Evolutionary conservation across 2,888 invertebrate species (phyloP).

Genomic region (Athalia circularis): DNA sequence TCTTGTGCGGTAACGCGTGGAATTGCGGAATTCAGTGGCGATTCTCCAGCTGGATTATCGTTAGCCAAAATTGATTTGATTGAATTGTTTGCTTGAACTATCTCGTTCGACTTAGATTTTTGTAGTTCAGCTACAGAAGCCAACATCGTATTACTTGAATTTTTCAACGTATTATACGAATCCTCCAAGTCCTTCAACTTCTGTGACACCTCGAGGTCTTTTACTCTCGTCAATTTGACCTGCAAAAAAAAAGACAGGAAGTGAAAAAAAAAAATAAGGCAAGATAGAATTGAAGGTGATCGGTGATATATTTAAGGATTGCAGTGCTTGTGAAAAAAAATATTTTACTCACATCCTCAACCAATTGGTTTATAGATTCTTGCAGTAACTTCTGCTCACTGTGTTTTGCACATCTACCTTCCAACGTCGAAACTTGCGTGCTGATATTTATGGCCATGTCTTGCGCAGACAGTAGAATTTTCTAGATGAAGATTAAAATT

Average conservation of each 20-base stretch:
- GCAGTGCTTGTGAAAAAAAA: background rate
- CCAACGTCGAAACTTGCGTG: slow-evolving; percentile 71
- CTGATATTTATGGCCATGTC: slow-evolving; percentile 72
- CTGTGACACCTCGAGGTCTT: slow-evolving; percentile 54
- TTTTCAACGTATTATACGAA: slow-evolving; percentile 59
- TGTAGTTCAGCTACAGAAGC: slow-evolving; percentile 49
- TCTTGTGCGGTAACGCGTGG: background rate
- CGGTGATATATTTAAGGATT: too few species aligned
- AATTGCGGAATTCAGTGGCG: too few species aligned
- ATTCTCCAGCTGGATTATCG: too few species aligned
- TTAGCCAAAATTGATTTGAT: background rate
- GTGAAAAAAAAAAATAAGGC: slow-evolving; percentile 5
- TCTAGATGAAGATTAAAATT: background rate
- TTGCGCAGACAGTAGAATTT: slow-evolving; percentile 65
- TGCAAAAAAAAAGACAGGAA: slow-evolving; percentile 9
- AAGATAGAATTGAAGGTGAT: too few species aligned
- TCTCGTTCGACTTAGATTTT: slow-evolving; percentile 2
- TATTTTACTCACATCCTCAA: slow-evolving; percentile 61
- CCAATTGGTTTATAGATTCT: slow-evolving; percentile 62
- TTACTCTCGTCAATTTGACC: slow-evolving; percentile 53
- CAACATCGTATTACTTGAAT: slow-evolving; percentile 58
- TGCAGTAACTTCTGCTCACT: slow-evolving; percentile 58
- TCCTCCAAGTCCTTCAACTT: slow-evolving; percentile 62
- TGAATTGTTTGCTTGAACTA: background rate
- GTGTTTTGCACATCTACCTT: slow-evolving; percentile 66